A percentile compares a stretch with the other conserved stretches of the same genome.
phyloP scores from a whole-genome alignment of 2,888 invertebrate species.

The Strigamia transsilvanica region DNA sequence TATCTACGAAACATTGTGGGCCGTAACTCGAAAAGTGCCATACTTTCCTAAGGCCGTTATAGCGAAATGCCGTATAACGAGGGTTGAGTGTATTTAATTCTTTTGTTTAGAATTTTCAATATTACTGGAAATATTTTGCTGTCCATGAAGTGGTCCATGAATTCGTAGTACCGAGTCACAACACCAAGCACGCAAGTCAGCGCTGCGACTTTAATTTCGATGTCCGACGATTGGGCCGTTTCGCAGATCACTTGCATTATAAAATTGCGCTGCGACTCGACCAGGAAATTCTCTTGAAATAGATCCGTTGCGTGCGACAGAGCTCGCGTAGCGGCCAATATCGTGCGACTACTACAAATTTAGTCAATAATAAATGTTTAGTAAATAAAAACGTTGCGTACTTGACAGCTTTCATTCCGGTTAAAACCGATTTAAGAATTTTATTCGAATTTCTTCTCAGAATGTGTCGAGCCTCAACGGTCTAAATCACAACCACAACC shows the following conservation, averaged over 20 bases:
- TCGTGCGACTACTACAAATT: neutral
- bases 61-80: too few species aligned
- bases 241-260: neutral
- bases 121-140: neutral
- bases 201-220: constrained; percentile 1
- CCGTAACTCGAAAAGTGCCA: too few species aligned
- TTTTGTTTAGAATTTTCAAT: neutral
- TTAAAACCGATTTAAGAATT: constrained; percentile 16
- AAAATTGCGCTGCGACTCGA: neutral
- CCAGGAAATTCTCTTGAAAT: neutral
- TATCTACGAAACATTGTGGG: too few species aligned
- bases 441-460: neutral
- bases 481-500: neutral
- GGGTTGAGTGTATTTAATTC: too few species aligned
- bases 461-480: neutral
- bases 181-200: neutral
- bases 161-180: neutral
- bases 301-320: neutral
- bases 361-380: neutral
- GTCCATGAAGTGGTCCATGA: neutral
- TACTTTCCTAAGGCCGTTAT: too few species aligned
- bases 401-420: constrained; percentile 22
- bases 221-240: neutral
- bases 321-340: neutral
- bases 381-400: neutral